Evolutionary conservation across 2,113 vertebrate species (phyloP).

Genomic region (Chloropsis cyanopogon): DNA sequence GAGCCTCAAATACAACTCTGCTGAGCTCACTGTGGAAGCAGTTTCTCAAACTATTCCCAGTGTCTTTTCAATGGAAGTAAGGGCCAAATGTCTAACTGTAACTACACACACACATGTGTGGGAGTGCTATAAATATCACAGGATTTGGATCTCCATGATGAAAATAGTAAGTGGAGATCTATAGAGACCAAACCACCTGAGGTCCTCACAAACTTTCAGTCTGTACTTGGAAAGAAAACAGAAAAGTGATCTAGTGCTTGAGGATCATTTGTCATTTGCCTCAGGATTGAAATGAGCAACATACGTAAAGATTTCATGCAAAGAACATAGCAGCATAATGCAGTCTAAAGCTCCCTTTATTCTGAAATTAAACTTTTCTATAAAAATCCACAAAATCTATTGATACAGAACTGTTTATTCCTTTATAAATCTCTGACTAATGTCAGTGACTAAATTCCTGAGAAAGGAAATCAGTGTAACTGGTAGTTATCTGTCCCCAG

Average conservation of each 20-base stretch:
- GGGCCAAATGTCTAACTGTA: neutral
- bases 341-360: neutral
- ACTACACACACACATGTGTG: fast-evolving
- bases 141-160: neutral
- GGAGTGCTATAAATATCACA: neutral
- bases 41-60: neutral
- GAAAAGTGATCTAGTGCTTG: neutral
- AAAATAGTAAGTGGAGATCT: neutral
- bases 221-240: neutral
- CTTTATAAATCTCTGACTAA: slow-evolving; percentile 10
- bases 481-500: neutral
- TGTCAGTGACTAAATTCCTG: neutral
- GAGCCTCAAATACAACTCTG: neutral
- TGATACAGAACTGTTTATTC: neutral
- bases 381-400: neutral
- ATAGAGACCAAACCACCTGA: neutral
- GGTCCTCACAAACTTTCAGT: neutral
- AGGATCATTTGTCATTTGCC: neutral
- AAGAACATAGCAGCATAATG: neutral
- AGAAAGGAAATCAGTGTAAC: neutral
- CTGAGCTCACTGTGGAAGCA: neutral
- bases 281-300: neutral
- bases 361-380: neutral
- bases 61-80: neutral
- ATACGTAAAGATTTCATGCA: neutral